Percentiles rank a stretch among this genome's conserved stretches.
Conservation (phyloP, 2,888 invertebrate genomes). For the Neoaliturus tenellus region DNA sequence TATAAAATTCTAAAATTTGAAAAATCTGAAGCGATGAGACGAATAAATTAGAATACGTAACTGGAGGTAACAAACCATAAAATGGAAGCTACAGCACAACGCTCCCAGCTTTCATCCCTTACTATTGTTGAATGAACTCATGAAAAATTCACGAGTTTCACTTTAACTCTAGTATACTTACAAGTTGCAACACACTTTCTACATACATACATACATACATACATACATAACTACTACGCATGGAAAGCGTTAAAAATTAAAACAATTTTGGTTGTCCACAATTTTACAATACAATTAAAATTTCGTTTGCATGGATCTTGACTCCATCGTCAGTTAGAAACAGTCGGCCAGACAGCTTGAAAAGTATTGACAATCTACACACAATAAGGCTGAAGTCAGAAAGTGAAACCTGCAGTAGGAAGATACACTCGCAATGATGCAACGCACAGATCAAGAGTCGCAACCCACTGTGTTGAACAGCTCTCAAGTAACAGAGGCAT, state of each 20-base stretch:
- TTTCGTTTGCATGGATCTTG: too few species aligned
- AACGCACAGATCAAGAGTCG: constrained; percentile 1
- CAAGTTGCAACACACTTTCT: too few species aligned
- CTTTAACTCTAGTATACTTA: too few species aligned
- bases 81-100: background rate
- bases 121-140: background rate
- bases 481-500: background rate
- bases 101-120: background rate
- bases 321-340: too few species aligned
- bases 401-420: background rate
- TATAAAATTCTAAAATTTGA: background rate
- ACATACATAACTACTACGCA: too few species aligned
- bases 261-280: too few species aligned
- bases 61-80: background rate
- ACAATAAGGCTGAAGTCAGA: background rate
- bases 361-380: background rate
- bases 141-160: background rate
- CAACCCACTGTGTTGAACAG: background rate
- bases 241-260: too few species aligned
- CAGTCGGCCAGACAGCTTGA: background rate
- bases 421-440: background rate
- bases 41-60: background rate
- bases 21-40: background rate
- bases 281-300: too few species aligned
- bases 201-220: too few species aligned